Base-by-base conservation (phyloP, 2,113 vertebrate species). In the Onychostruthus taczanowskii region DNA sequence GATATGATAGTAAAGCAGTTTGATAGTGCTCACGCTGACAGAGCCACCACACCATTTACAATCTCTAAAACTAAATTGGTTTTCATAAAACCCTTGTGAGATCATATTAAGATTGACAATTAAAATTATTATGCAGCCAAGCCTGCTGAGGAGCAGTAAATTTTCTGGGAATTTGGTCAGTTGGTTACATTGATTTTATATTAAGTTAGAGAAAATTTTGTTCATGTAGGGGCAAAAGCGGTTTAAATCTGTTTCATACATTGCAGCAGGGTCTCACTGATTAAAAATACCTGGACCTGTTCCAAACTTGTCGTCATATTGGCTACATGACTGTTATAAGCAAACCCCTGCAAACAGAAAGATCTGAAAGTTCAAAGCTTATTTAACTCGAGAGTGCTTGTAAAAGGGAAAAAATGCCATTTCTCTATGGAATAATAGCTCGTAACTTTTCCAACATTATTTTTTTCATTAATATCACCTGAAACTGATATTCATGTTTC, bases 341-440 rank as follows among this genome's bases (percentile, higher is more conserved):
- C 93, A 96, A 97, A 96, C 85, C 88, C 93, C 94, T 7, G 39
- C 94, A 94, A 96, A 96, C 89, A 91, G 91, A 96, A 93, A 93
- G 90, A 96, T 95, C 96, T 94, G 95, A 96, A 82, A 97, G 96
- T 97, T 98, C 98, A 98, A 98, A 98, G 97, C 97, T 92, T 95
- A 95, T 97, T 98, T 97, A 96, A 92, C 94, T 90, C 44, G 26
- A 97, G 93, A 97, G 95, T 84, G 84, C 95, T 97, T 98, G 97
- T 98, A 97, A 97, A 97, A 96, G 87, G 30, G 61, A 49, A 58
- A 94, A 96, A 96, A 97, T 96, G 96, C 94, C 95, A 87, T 97
- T 97, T 97, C 96, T 94, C 87, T 84, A 96, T 95, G 93, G 96
- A 97, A 98, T 97, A 97, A 97, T 97, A 96, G 94, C 97, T 97